phyloP scores from a whole-genome alignment of 1,140 invertebrate genomes.

The Tetramorium alpestre region DNA sequence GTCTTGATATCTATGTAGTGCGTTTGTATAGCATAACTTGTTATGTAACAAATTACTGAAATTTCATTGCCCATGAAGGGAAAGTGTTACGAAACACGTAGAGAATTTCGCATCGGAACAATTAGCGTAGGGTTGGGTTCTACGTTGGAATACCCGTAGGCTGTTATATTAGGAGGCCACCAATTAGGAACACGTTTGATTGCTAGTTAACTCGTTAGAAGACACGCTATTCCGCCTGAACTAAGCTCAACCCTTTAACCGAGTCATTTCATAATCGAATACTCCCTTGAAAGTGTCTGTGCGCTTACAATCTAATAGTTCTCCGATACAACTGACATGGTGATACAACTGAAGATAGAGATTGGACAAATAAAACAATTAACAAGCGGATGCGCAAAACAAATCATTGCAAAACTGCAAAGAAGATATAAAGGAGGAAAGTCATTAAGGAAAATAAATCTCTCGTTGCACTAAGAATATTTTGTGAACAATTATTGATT shows the following conservation, averaged over 20 bases:
- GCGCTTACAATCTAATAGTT: neutral
- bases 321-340: neutral
- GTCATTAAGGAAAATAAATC: neutral
- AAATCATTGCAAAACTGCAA: neutral
- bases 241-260: conserved; percentile 31
- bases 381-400: neutral
- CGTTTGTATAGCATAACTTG: neutral
- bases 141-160: conserved; percentile 38
- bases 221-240: conserved; percentile 28
- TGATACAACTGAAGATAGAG: neutral
- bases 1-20: neutral
- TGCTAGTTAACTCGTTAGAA: conserved; percentile 56
- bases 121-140: conserved; percentile 15
- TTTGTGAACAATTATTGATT: neutral
- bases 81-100: conserved; percentile 37
- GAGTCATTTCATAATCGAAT: neutral
- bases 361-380: neutral
- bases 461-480: neutral
- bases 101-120: conserved; percentile 46
- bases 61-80: neutral
- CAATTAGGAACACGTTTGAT: conserved; percentile 49
- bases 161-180: conserved; percentile 46
- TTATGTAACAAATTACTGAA: conserved; percentile 1
- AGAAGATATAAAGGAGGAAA: neutral
- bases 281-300: neutral